These are phyloP conservation scores for Melipona beecheii DNA, from an alignment of 2,888 invertebrate species.

Conservation along the genomic window DNA sequence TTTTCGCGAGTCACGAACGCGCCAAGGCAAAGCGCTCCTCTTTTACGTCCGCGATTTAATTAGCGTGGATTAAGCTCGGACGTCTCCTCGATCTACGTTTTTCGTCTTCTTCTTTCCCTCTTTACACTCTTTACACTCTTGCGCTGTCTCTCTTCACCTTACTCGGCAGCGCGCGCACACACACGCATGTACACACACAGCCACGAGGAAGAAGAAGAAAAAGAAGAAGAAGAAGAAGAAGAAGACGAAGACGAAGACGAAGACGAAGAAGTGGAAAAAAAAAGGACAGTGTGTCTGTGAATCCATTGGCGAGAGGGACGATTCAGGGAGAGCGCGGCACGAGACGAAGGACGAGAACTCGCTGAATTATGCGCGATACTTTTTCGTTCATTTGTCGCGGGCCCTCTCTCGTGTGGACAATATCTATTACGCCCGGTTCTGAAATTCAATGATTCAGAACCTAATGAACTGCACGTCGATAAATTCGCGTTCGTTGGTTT, in stretches of 20 bases:
- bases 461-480: constrained; percentile 52
- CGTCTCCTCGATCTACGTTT: constrained; percentile 65
- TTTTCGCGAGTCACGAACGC: constrained; percentile 69
- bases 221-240: not conserved
- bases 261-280: not conserved
- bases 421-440: constrained; percentile 54
- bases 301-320: constrained; percentile 47
- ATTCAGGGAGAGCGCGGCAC: constrained; percentile 39
- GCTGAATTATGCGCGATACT: constrained; percentile 68
- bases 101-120: constrained; percentile 21
- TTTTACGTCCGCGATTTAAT: constrained; percentile 71
- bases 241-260: not conserved
- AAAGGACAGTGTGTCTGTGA: constrained; percentile 53
- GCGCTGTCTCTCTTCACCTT: not conserved
- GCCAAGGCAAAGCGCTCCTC: constrained; percentile 67
- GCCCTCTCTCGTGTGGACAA: constrained; percentile 52
- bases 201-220: not conserved
- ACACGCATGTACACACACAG: not conserved
- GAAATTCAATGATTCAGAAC: constrained; percentile 59
- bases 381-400: constrained; percentile 63
- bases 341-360: constrained; percentile 40
- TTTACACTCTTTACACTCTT: not conserved
- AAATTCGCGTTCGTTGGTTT: constrained; percentile 39
- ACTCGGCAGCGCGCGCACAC: not conserved
- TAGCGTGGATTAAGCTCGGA: constrained; percentile 71